Conservation (phyloP, 2,113 vertebrate genomes). For the Orthonyx spaldingii region DNA sequence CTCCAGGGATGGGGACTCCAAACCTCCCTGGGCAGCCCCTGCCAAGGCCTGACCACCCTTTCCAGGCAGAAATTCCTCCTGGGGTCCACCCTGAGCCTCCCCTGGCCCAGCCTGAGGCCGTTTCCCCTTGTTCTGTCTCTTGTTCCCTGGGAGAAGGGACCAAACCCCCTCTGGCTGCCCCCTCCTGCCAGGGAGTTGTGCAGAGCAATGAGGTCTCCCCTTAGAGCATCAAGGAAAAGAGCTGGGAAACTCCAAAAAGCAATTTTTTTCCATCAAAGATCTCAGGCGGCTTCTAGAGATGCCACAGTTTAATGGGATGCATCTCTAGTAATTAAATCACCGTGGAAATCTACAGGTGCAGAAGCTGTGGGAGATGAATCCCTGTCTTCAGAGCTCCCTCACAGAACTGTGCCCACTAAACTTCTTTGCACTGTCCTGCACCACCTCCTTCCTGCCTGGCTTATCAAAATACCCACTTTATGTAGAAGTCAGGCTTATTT, state of each 20-base stretch:
- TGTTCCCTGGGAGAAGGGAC: not conserved
- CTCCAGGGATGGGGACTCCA: not conserved
- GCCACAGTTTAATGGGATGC: not conserved
- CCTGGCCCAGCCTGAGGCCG: not conserved
- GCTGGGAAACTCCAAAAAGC: not conserved
- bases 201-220: not conserved
- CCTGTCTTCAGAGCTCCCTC: not conserved
- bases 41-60: rapidly evolving
- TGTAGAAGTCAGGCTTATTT: not conserved
- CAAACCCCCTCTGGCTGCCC: not conserved
- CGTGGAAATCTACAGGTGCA: not conserved
- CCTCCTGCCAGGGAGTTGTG: not conserved
- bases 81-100: rapidly evolving
- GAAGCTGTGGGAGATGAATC: not conserved
- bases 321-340: not conserved
- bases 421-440: not conserved
- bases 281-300: not conserved
- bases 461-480: not conserved
- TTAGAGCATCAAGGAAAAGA: not conserved
- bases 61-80: rapidly evolving
- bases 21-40: not conserved
- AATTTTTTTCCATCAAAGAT: not conserved
- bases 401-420: not conserved
- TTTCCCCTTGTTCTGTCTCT: not conserved
- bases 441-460: not conserved